Base-by-base conservation (phyloP, 2,797 vertebrate genomes). In the Rhinatrema bivittatum region DNA sequence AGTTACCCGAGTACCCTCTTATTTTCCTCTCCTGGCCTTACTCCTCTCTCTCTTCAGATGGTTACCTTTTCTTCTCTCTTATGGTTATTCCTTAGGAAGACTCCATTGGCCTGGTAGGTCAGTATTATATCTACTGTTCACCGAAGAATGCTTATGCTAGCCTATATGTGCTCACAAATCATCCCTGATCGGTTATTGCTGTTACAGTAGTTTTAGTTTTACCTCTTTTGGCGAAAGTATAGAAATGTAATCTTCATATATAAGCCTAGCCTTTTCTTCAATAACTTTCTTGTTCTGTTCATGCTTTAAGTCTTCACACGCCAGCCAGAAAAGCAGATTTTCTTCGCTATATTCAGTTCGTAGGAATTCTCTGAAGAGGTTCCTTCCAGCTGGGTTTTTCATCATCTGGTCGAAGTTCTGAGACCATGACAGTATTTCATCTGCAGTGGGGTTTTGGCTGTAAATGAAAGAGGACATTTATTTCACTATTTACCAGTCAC, bases 161-260 rank as follows among this genome's bases (percentile, higher is more conserved):
- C n/a, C n/a, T n/a, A n/a, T n/a, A n/a, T n/a, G n/a, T n/a, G n/a
- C n/a, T n/a, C n/a, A n/a, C n/a, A n/a, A n/a, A n/a, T n/a, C n/a
- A n/a, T n/a, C n/a, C n/a, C n/a, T n/a, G n/a, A n/a, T n/a, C n/a
- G n/a, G n/a, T n/a, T n/a, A n/a, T n/a, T n/a, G n/a, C n/a, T n/a
- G n/a, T n/a, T n/a, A n/a, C n/a, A n/a, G n/a, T n/a, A n/a, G n/a
- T n/a, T n/a, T n/a, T n/a, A n/a, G n/a, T n/a, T 50, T 66, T 81
- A 92, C 90, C 95, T 99, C 96, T 91, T 95, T 99, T 43, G 96
- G 95, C 29, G 96, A 99, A 22, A 99, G 78, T 73, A 98, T 97
- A 61, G 96, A 99, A 68, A 99, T 94, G 32, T 98, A 98, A 76
- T 98, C 94, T 64, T 99, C 95, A 5, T 99, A 99, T 65, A 99